phyloP scores from a whole-genome alignment of 2,113 vertebrate species.

The Mus musculus region GRCm39 chrX:16848001-16848500 shows the following conservation, averaged over 20 bases:
- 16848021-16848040: background rate
- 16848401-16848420: slow-evolving; percentile 29
- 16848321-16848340: background rate
- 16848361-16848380: background rate
- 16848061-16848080: background rate
- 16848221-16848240: background rate
- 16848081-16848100: background rate
- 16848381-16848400: slow-evolving; percentile 34
- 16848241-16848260: slow-evolving; percentile 21
- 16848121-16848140: background rate
- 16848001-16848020: background rate
- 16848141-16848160: slow-evolving; percentile 20
- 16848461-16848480: background rate
- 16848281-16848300: slow-evolving; percentile 5
- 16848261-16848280: slow-evolving; percentile 5
- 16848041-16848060: background rate
- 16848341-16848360: slow-evolving; percentile 21
- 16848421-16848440: slow-evolving; percentile 19
- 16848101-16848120: background rate
- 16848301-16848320: background rate
- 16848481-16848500: background rate
- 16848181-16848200: background rate
- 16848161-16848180: slow-evolving; percentile 39
- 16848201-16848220: background rate
- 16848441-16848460: background rate